Evolutionary conservation across 53 echinoderm and acorn worm species (phyloP).

Genomic region (Zoroaster sp.): DNA sequence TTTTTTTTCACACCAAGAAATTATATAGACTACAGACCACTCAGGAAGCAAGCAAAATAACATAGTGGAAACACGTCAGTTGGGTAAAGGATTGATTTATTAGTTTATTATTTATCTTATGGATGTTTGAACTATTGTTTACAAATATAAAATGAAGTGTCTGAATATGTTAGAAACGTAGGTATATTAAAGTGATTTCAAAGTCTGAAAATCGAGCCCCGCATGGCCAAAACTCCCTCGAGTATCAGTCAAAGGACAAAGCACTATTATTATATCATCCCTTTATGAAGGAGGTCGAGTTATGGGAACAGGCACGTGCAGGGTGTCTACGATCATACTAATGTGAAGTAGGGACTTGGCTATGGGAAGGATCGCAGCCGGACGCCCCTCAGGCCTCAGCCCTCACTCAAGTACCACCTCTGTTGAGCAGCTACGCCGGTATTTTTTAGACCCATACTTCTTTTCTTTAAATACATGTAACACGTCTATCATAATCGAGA

Average conservation of each 20-base stretch:
- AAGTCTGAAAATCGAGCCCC: background rate
- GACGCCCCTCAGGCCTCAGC: slow-evolving; percentile 2
- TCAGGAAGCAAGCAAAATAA: too few species aligned
- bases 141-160: too few species aligned
- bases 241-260: slow-evolving; percentile 25
- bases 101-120: too few species aligned
- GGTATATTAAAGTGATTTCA: too few species aligned
- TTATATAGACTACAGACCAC: too few species aligned
- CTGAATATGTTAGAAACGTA: too few species aligned
- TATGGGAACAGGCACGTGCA: slow-evolving; percentile 46
- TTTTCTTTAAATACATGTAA: background rate
- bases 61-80: too few species aligned
- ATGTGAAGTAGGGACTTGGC: slow-evolving; percentile 49
- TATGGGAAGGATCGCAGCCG: slow-evolving; percentile 40
- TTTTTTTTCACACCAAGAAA: too few species aligned
- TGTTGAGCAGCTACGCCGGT: slow-evolving; percentile 13
- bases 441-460: background rate
- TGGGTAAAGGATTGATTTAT: too few species aligned
- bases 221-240: background rate
- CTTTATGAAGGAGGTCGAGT: slow-evolving; percentile 24
- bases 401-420: slow-evolving; percentile 27
- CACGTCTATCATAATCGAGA: background rate
- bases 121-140: too few species aligned
- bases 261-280: slow-evolving; percentile 19
- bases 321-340: background rate